Evolutionary conservation across 2,113 vertebrate genomes (phyloP).

Genomic region (Halichoerus grypus): DNA sequence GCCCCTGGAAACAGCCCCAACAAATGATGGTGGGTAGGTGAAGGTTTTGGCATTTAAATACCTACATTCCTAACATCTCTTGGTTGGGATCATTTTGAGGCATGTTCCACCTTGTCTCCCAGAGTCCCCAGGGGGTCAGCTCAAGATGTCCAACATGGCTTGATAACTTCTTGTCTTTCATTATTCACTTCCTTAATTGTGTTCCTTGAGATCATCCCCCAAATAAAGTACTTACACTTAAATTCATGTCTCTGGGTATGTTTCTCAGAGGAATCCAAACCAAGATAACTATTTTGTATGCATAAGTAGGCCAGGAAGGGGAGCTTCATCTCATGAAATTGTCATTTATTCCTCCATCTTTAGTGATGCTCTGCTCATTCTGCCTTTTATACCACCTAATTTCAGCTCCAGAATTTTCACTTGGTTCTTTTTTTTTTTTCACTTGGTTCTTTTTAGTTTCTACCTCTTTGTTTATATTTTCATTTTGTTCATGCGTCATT

Average conservation of each 20-base stretch:
- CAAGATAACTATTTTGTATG: not conserved
- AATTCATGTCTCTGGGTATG: not conserved
- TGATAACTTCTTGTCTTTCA: not conserved
- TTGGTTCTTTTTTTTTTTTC: not conserved
- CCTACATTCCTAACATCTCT: not conserved
- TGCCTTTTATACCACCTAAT: not conserved
- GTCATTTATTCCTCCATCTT: not conserved
- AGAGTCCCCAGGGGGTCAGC: not conserved
- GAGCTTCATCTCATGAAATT: not conserved
- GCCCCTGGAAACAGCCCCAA: not conserved
- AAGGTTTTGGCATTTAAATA: not conserved
- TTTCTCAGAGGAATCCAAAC: slow-evolving; percentile 22
- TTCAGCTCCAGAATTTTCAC: not conserved
- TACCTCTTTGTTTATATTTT: not conserved
- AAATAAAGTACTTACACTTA: not conserved
- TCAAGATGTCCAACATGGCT: not conserved
- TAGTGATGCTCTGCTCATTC: not conserved
- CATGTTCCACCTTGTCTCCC: not conserved
- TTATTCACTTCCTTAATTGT: not conserved
- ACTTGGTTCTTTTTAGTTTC: not conserved
- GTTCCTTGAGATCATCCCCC: not conserved
- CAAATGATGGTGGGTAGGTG: not conserved
- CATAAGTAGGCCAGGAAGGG: not conserved
- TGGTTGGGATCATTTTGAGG: not conserved
- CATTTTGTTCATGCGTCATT: not conserved